Evolutionary conservation across 2,113 vertebrate species (phyloP).

Genomic region (Dunckerocampus dactyliophorus): DNA sequence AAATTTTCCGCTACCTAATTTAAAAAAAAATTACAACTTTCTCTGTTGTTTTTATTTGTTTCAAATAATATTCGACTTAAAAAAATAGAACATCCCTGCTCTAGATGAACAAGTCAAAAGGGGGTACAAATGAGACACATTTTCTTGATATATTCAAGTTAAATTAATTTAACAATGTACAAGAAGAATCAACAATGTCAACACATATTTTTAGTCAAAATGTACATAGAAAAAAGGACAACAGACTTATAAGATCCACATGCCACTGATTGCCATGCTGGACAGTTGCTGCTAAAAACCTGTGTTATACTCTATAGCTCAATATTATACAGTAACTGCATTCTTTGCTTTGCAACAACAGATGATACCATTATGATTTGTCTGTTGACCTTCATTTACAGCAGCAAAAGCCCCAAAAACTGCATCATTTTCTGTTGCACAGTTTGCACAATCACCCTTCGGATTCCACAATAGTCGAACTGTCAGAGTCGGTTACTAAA

Average conservation of each 20-base stretch:
- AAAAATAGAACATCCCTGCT: too few species aligned
- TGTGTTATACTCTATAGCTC: neutral
- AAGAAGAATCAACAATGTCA: conserved; percentile 37
- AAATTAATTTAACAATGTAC: conserved; percentile 62
- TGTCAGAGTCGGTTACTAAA: conserved; percentile 7
- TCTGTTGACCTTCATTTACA: conserved; percentile 24
- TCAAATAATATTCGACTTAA: too few species aligned
- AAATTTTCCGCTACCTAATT: too few species aligned
- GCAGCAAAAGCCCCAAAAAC: conserved; percentile 39
- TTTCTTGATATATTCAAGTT: conserved; percentile 57
- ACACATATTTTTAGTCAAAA: conserved; percentile 24
- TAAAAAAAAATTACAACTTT: too few species aligned
- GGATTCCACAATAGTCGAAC: neutral
- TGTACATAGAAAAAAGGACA: conserved; percentile 15
- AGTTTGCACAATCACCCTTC: neutral
- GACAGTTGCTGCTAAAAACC: conserved; percentile 18
- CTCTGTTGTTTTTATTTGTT: too few species aligned
- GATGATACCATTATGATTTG: conserved; percentile 3
- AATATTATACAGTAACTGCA: conserved; percentile 26
- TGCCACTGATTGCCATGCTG: neutral
- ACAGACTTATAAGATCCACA: neutral
- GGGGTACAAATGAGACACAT: conserved; percentile 42
- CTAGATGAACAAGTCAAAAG: neutral
- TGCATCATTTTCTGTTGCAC: conserved; percentile 16
- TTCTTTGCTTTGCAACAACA: conserved; percentile 36